Base-by-base conservation (phyloP, 2,113 vertebrate species). In the Megaptera novaeangliae region DNA sequence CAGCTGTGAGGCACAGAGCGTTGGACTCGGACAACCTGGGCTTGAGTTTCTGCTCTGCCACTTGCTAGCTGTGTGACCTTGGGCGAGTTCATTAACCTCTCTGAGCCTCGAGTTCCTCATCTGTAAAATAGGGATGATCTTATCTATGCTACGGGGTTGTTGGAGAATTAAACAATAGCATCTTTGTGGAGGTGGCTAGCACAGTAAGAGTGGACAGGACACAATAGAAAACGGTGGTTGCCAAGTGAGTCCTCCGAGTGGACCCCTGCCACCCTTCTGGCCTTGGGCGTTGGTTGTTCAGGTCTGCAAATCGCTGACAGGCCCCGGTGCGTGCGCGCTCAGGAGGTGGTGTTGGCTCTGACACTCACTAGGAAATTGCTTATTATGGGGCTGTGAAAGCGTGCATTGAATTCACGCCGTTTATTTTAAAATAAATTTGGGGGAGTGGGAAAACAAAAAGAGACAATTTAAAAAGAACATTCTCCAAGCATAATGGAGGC, bases 361-460 rank as follows among this genome's bases (percentile, higher is more conserved):
- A 82, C 46, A 80, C 41, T 75, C 13, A 13, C 23, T 86, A 8
- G 66, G 66, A 97, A 98, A 97, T 97, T 88, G 78, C 78, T 44
- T 83, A 75, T 66, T 98, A 95, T 20, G 29, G 36, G 8, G 46
- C 8, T 84, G 75, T 82, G 94, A 97, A 91, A 95, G 18, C 2
- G 0, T 29, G 29, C 86, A 55, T 68, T 66, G 85, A 97, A 96
- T 95, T 87, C 94, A 72, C 29, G 0, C 29, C 46, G 64, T 66
- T 95, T 4, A 0, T 93, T 95, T 90, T 96, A 88, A 97, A 95
- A 82, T 97, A 92, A 85, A 92, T 94, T 72, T 77, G 69, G 69
- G 74, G 69, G 57, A 93, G 29, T 8, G 4, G 39, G 69, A 39
- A 96, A 93, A 88, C 55, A 69, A 29, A 83, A 83, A 66, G 61